phyloP scores from a whole-genome alignment of 2,797 vertebrate species.

The Takifugu rubripes region DNA sequence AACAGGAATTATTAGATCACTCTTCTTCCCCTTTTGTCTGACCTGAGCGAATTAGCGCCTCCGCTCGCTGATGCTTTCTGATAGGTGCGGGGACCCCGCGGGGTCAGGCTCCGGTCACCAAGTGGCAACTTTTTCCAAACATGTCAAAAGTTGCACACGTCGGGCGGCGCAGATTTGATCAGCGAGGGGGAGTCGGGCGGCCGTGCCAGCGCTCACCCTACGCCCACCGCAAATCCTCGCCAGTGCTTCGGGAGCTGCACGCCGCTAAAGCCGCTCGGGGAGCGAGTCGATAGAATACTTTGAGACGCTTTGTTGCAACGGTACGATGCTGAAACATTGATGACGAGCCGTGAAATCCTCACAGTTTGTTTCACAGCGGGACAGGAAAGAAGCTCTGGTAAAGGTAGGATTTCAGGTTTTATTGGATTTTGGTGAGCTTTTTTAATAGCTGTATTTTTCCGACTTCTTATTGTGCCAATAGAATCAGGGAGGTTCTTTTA shows the following conservation, averaged over 20 bases:
- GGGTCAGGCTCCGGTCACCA: constrained; percentile 47
- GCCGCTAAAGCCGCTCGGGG: not conserved
- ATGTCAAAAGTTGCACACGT: no score
- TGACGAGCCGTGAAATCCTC: constrained; percentile 39
- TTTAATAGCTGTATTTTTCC: no score
- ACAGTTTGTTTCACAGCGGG: constrained; percentile 40
- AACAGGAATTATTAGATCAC: constrained; percentile 63
- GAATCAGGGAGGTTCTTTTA: constrained; percentile 2
- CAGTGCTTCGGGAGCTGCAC: constrained; percentile 23
- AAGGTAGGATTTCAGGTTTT: constrained; percentile 37
- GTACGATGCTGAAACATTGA: constrained; percentile 22
- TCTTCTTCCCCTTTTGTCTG: constrained; percentile 45
- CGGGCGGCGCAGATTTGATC: no score
- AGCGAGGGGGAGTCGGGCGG: no score
- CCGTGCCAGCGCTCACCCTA: no score
- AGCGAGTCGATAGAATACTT: not conserved
- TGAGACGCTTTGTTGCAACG: constrained; percentile 17
- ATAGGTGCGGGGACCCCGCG: constrained; percentile 27
- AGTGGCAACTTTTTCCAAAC: constrained; percentile 6
- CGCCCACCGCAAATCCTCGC: constrained; percentile 22
- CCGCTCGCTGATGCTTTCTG: constrained; percentile 49
- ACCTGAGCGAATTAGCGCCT: constrained; percentile 43
- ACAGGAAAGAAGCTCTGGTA: constrained; percentile 11
- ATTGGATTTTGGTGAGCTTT: not conserved
- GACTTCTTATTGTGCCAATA: no score